Evolutionary conservation across 2,888 invertebrate species (phyloP).

Genomic region (Pseudoips prasinana): DNA sequence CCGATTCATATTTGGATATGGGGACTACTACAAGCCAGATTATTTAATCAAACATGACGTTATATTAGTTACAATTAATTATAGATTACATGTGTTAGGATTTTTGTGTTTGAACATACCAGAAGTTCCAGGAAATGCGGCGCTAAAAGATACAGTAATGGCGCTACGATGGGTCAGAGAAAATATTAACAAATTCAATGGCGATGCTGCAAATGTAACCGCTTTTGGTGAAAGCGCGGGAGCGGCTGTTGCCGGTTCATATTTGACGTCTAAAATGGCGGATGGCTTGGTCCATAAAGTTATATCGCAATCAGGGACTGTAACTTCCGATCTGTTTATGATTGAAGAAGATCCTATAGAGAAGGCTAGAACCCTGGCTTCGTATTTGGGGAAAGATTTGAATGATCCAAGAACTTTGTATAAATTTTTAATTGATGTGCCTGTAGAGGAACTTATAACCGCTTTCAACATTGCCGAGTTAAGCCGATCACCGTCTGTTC

Average conservation of each 20-base stretch:
- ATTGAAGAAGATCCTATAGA: conserved; percentile 51
- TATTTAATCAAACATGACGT: conserved; percentile 59
- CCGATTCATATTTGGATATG: conserved; percentile 76
- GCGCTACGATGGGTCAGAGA: conserved; percentile 64
- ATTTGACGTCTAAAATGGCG: conserved; percentile 55
- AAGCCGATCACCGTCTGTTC: conserved; percentile 33
- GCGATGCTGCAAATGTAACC: conserved; percentile 56
- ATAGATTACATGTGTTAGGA: conserved; percentile 61
- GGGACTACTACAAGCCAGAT: conserved; percentile 70
- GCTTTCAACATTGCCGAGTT: conserved; percentile 48
- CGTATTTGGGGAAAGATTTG: conserved; percentile 47
- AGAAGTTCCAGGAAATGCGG: conserved; percentile 68
- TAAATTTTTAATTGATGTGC: conserved; percentile 43
- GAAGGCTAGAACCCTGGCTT: conserved; percentile 48
- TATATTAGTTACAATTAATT: conserved; percentile 65
- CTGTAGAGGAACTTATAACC: conserved; percentile 52
- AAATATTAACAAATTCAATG: conserved; percentile 61
- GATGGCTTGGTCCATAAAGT: conserved; percentile 55
- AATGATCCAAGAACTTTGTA: conserved; percentile 39
- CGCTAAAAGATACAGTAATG: conserved; percentile 58
- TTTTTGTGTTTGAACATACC: conserved; percentile 60
- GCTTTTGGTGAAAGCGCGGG: conserved; percentile 71
- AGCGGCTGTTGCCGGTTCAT: conserved; percentile 43
- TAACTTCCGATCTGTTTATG: conserved; percentile 54
- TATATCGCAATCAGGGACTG: conserved; percentile 57